Conservation (phyloP, 2,113 vertebrate species). For the Antigone vipio region DNA sequence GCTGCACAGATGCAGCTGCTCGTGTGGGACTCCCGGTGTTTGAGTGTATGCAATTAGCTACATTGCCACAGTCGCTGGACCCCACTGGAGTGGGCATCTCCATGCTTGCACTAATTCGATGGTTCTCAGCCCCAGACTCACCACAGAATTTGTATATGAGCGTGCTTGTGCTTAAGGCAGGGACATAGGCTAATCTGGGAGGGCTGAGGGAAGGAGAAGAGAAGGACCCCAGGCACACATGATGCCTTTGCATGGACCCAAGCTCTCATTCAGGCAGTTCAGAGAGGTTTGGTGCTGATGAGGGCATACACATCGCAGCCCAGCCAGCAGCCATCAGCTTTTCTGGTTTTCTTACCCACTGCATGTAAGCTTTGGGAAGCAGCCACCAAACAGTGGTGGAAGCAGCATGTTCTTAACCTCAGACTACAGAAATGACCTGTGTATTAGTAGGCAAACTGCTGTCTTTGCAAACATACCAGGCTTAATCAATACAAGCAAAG, state of each 20-base stretch:
- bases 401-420: background rate
- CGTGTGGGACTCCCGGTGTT: background rate
- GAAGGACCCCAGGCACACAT: background rate
- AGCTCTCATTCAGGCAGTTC: background rate
- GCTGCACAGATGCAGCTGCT: background rate
- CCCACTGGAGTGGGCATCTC: background rate
- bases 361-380: background rate
- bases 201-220: background rate
- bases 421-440: background rate
- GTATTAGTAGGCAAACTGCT: background rate
- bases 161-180: background rate
- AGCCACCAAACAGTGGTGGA: background rate
- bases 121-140: background rate
- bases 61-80: background rate
- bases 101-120: background rate
- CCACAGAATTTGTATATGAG: rapidly evolving
- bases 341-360: background rate
- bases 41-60: background rate
- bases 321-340: background rate
- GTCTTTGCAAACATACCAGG: background rate
- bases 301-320: background rate
- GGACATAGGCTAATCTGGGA: background rate
- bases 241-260: background rate
- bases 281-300: background rate
- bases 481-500: background rate